These are phyloP conservation scores for Tachypleus tridentatus DNA, from an alignment of 1,140 invertebrate genomes.

Conservation along the genomic window DNA sequence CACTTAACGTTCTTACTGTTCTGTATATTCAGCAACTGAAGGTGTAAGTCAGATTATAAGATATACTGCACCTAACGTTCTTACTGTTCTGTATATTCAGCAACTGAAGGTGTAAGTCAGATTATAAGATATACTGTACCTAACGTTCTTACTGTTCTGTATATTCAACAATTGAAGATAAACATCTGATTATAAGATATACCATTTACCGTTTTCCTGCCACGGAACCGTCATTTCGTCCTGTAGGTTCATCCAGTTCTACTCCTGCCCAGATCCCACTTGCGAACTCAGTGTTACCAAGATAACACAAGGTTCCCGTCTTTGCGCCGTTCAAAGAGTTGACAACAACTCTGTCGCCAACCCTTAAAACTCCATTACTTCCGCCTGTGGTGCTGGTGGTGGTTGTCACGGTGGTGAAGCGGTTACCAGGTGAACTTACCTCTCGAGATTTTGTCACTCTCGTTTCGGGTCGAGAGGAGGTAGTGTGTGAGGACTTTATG, in stretches of 20 bases:
- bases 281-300: conserved; percentile 40
- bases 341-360: conserved; percentile 67
- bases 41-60: no score
- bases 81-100: no score
- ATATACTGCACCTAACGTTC: no score
- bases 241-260: conserved; percentile 39
- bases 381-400: background rate
- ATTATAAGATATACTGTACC: no score
- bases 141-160: no score
- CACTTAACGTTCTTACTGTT: no score
- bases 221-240: conserved; percentile 56
- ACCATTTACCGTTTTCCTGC: conserved; percentile 39
- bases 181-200: no score
- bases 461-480: background rate
- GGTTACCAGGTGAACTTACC: no score
- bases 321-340: conserved; percentile 44
- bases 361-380: conserved; percentile 46
- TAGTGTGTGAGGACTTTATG: background rate
- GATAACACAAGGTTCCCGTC: conserved; percentile 30
- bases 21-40: no score
- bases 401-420: no score
- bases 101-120: no score
- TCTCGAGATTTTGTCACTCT: background rate
- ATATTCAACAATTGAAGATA: no score
- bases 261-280: conserved; percentile 43